Percentiles rank a stretch among this genome's conserved stretches.
These are phyloP conservation scores for Serripes groenlandicus DNA, from an alignment of 2,888 invertebrate species.

Conservation along the genomic window DNA sequence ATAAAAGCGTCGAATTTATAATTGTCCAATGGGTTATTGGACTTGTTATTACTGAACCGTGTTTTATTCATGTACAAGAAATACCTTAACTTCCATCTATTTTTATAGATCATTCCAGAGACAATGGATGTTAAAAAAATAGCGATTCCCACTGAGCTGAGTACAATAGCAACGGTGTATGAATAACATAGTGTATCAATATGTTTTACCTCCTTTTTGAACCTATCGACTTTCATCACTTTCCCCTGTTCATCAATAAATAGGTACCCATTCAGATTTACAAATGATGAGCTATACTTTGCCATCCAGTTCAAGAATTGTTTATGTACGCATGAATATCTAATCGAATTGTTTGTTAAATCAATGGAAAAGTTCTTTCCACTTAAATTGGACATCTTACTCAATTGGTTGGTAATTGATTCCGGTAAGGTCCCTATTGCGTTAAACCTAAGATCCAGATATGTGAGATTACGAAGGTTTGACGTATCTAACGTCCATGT, in stretches of 20 bases:
- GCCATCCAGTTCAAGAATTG: constrained; percentile 41
- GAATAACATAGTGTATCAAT: constrained; percentile 19
- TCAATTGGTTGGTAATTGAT: constrained; percentile 1
- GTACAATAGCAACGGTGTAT: constrained; percentile 8
- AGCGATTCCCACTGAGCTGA: constrained; percentile 18
- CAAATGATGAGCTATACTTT: constrained; percentile 7
- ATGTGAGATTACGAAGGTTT: constrained; percentile 12
- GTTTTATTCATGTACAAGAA: constrained; percentile 40
- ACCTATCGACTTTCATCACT: neutral
- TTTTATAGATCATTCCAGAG: constrained; percentile 42
- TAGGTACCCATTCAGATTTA: neutral
- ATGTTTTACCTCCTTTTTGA: neutral
- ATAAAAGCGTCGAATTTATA: constrained; percentile 46
- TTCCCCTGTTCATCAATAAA: neutral
- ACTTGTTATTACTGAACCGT: constrained; percentile 1
- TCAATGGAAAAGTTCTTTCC: constrained; percentile 21
- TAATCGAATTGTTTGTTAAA: constrained; percentile 28
- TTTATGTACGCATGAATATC: constrained; percentile 8
- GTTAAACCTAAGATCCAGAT: constrained; percentile 28
- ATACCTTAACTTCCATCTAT: constrained; percentile 63
- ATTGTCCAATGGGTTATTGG: constrained; percentile 5
- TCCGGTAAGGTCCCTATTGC: constrained; percentile 15
- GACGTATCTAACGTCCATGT: neutral
- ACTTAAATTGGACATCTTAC: neutral
- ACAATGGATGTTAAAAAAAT: constrained; percentile 32